Percentiles rank a stretch among this genome's conserved stretches.
Evolutionary conservation across 2,797 vertebrate species (phyloP).

Genomic region (Gallinago nigripennis): DNA sequence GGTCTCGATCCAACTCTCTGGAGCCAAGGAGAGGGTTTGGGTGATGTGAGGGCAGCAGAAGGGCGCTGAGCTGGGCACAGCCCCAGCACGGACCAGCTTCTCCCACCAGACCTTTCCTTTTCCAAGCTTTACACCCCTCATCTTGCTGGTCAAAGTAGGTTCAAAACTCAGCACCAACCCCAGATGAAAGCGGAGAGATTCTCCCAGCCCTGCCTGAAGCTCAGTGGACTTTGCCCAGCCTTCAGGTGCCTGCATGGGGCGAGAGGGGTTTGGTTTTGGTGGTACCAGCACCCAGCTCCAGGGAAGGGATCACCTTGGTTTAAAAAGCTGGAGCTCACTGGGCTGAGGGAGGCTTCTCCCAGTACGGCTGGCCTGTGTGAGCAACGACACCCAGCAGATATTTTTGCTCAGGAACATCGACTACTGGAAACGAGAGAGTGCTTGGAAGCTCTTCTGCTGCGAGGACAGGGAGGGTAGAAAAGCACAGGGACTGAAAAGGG

Average conservation of each 20-base stretch:
- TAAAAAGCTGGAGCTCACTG: not conserved
- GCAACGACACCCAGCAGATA: not conserved
- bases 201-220: not conserved
- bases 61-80: not conserved
- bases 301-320: not conserved
- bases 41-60: fast-evolving
- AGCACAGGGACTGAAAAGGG: not conserved
- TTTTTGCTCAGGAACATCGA: not conserved
- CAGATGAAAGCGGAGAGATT: not conserved
- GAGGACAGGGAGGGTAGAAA: fast-evolving
- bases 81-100: not conserved
- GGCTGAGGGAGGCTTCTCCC: not conserved
- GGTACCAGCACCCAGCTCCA: not conserved
- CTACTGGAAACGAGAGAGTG: not conserved
- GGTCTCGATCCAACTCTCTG: not conserved
- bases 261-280: not conserved
- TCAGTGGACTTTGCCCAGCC: conserved; percentile 21
- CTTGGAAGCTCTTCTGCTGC: not conserved
- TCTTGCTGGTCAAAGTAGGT: not conserved
- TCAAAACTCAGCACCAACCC: not conserved
- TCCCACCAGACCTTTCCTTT: not conserved
- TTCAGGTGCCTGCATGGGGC: not conserved
- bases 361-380: fast-evolving
- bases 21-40: not conserved
- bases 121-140: not conserved